These are phyloP conservation scores for Drosophila phalerata DNA, from an alignment of 2,888 invertebrate genomes.

Conservation along the genomic window DNA sequence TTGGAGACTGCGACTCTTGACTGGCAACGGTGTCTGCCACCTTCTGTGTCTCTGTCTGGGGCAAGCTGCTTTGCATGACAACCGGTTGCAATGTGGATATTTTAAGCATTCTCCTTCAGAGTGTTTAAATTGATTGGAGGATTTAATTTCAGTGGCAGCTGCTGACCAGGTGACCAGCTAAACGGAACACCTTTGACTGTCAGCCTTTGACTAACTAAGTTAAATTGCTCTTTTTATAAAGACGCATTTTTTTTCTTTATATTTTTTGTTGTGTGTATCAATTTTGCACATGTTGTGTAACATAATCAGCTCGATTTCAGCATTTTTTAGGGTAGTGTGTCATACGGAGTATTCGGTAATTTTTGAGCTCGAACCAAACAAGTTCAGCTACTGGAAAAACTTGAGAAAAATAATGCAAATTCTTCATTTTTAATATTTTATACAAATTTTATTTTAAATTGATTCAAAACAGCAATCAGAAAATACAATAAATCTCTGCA, in stretches of 20 bases:
- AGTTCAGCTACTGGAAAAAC: background rate
- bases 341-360: background rate
- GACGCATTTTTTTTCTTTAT: constrained; percentile 16
- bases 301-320: constrained; percentile 22
- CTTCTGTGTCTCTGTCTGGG: constrained; percentile 1
- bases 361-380: background rate
- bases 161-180: constrained; percentile 55
- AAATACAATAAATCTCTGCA: background rate
- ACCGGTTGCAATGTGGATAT: constrained; percentile 73
- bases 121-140: constrained; percentile 79
- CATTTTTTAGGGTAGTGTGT: constrained; percentile 26
- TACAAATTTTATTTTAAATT: too few relatives aligned
- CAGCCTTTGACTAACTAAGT: constrained; percentile 51
- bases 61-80: constrained; percentile 72
- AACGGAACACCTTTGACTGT: constrained; percentile 59
- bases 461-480: too few relatives aligned
- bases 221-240: constrained; percentile 49
- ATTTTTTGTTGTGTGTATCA: background rate
- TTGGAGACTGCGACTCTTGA: constrained; percentile 16
- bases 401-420: background rate
- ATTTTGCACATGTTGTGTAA: constrained; percentile 67
- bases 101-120: constrained; percentile 35
- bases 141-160: constrained; percentile 81
- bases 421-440: too few relatives aligned
- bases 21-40: constrained; percentile 23